Base-by-base conservation (phyloP, 2,888 invertebrate genomes). In the Ophion ventricosus region DNA sequence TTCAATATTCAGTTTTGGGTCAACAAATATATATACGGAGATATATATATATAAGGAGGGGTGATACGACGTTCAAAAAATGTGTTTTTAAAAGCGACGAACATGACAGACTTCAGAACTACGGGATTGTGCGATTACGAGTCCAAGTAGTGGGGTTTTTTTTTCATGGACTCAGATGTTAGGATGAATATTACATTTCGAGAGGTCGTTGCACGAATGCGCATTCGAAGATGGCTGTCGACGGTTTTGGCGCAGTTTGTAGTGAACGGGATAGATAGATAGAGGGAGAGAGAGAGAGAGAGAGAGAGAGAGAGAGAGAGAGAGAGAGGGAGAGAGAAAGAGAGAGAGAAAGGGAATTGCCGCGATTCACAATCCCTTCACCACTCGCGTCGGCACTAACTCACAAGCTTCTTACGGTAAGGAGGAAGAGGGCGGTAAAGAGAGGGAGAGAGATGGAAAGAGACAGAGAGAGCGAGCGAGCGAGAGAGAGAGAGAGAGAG, bases 361-460 rank as follows among this genome's bases (percentile, higher is more conserved):
- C 75, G 57, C 84, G 81, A 81, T 84, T 85, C 85, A 84, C 82
- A 85, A 85, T 86, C 79, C 82, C 80, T 82, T 85, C 85, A 80
- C 81, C 85, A 80, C 84, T 85, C 84, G 80, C 82, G 70, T 75
- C 59, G 80, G 82, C 73, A 86, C 83, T 87, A 87, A 87, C 84
- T 87, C 87, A 86, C 80, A 85, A 79, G 82, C 80, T 80, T 83
- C 83, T 83, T 83, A 85, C 72, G 80, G 57, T 43, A 11, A 8
- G 54, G n/a, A 29, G 61, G 61, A 40, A 29, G 63, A 77, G 49
- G 20, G 25, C 70, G 59, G 63, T 11, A 61, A 73, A 35, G 76
- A 59, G 59, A 59, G 57, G 49, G 57, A 25, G 40, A 40, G 11
- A 40, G 64, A 69, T 23, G n/a, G 72, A 25, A 59, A 76, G 70